Base-by-base conservation (phyloP, 2,113 vertebrate species). In the Sclerurus mexicanus region DNA sequence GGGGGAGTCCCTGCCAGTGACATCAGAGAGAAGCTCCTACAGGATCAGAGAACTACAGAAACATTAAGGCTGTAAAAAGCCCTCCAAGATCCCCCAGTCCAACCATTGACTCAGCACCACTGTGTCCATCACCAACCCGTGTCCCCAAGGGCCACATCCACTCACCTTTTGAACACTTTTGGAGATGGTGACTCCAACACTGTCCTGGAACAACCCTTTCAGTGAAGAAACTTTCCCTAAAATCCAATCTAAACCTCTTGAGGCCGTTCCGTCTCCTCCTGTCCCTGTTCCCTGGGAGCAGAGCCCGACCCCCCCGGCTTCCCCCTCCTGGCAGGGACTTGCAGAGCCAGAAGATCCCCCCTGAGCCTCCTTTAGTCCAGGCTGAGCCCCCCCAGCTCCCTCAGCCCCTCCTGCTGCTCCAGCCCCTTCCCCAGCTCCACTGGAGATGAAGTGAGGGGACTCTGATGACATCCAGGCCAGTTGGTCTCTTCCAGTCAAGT, bases 231-330 rank as follows among this genome's bases (percentile, higher is more conserved):
- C 39, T 20, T 44, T 44, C 33, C 55, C 14, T 50, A 7, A 28
- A 58, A 66, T 44, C 27, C 68, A 37, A 11, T 33, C 37, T 20
- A 66, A 66, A 33, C 12, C 11, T 37, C 52, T 37, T 44, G 37
- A 58, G 18, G 21, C 42, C 0, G 0, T 73, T 58, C 1, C 8
- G 11, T 49, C 18, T 33, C 4, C 0, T 40, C 42, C 42, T 73
- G 39, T 69, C 22, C 47, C n/a, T 53, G 39, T 35, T 3, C 42
- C 9, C 50, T 64, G 67, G 40, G 25, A 73, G 58, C 31, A 64
- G 25, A 80, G 31, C 22, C 31, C 0, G 4, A 40, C 3, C 8
- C 24, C 10, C 7, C 6, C 0, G 0, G 24, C 24, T 80, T 13
- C 1, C n/a, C 14, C 9, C 21, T 64, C 35, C 85, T 66, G 58